Evolutionary conservation across 2,797 vertebrate species (phyloP), one percentile per base, ranked within the genome.

Genomic region (Cichlasoma orientale): DNA sequence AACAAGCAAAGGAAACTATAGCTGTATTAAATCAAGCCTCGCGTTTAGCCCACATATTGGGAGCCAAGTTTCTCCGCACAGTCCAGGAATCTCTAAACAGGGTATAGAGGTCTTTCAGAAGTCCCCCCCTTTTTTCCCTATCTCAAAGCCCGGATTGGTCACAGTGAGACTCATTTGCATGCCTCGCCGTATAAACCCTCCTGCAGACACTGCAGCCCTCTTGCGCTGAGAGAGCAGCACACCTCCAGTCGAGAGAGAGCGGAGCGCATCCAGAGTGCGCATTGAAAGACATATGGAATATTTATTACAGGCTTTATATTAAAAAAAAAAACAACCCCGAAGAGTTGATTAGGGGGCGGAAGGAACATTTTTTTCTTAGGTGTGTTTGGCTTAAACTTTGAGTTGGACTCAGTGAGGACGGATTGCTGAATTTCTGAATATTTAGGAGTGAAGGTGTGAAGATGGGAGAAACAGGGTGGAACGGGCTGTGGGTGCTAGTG

Each of bases 121-220:
- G 90, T 90, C 86, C 86, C 68, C 72, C 82, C 9, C 2, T 2
- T 16, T 11, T 74, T 16, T 0, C 3, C 59, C 73, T 84, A 80
- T 82, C 89, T 88, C 88, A 88, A 88, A 88, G 93, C 93, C 61
- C 87, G 84, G 82, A 92, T 92, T 95, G 95, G 95, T 93, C 94
- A 95, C 94, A 94, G 92, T 80, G 90, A 82, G 82, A 80, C 95
- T 92, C 90, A 97, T 99, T 98, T 98, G 96, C 97, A 99, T 98
- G 95, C 85, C 93, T 89, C 95, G 90, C 90, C 92, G 93, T 98
- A 98, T 96, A 98, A 97, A 95, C 90, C 90, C 79, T 93, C 92
- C 93, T 68, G 92, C 92, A 92, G 91, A 92, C 93, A 91, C 93
- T 93, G 94, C 95, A 95, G 94, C 89, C 90, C 90, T 91, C 85